Evolutionary conservation across 1,140 invertebrate species (phyloP).

Genomic region (Eufriesea mexicana): DNA sequence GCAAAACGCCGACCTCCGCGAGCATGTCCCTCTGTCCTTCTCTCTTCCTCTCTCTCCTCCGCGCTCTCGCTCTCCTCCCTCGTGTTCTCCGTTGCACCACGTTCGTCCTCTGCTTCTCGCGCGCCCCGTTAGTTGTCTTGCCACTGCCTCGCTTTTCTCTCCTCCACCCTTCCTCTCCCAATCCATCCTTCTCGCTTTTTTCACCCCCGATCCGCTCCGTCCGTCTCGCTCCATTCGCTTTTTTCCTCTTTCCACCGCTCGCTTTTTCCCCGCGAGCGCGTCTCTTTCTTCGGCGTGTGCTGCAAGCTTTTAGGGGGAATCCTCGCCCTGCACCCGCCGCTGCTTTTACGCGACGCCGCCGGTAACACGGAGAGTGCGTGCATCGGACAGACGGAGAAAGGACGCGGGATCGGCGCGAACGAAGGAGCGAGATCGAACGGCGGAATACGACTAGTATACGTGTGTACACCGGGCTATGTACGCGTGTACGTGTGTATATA

Average conservation of each 20-base stretch:
- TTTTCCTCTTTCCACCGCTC: constrained; percentile 25
- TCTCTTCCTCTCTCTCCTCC: too few relatives aligned
- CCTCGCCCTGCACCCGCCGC: constrained; percentile 57
- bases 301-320: constrained; percentile 62
- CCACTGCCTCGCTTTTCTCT: constrained; percentile 53
- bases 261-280: constrained; percentile 48
- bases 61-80: too few relatives aligned
- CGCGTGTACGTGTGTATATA: not conserved
- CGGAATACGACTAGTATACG: constrained; percentile 10
- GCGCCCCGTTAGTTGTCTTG: constrained; percentile 63
- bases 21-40: constrained; percentile 24
- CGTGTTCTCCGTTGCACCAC: constrained; percentile 8
- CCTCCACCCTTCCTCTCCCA: constrained; percentile 1
- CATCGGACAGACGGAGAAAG: constrained; percentile 17
- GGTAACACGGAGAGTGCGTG: constrained; percentile 47
- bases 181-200: constrained; percentile 3
- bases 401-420: constrained; percentile 1
- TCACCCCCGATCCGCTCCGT: constrained; percentile 4
- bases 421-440: constrained; percentile 10
- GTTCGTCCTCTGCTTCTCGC: constrained; percentile 55
- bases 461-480: not conserved
- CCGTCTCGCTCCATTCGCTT: constrained; percentile 36
- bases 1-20: constrained; percentile 25
- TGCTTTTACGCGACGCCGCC: constrained; percentile 64
- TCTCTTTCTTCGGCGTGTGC: constrained; percentile 56